Conservation (phyloP, 1,140 invertebrate species). For the Drosophila triauraria region DNA sequence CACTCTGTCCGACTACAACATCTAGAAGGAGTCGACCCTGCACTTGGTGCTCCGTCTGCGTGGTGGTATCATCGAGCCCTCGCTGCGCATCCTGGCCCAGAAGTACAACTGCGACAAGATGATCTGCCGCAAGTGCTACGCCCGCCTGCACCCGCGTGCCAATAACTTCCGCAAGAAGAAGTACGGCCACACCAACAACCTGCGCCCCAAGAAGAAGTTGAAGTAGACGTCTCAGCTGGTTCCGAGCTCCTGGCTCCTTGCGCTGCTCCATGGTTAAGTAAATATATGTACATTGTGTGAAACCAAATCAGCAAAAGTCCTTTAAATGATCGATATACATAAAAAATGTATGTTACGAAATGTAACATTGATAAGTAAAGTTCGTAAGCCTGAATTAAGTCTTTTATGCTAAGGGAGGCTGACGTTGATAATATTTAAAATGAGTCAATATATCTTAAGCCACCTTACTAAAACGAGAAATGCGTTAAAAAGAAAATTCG, state of each 20-base stretch:
- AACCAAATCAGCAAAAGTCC: conserved; percentile 6
- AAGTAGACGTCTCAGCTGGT: conserved; percentile 90
- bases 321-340: no score
- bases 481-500: no score
- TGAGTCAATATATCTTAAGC: no score
- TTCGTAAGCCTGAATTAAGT: no score
- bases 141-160: conserved; percentile 98
- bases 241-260: not conserved
- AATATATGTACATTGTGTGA: conserved; percentile 70
- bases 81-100: conserved; percentile 96
- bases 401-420: no score
- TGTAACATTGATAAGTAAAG: no score
- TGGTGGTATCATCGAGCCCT: conserved; percentile 99
- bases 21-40: conserved; percentile 96
- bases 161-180: conserved; percentile 99
- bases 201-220: conserved; percentile 99
- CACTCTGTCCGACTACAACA: conserved; percentile 93
- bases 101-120: conserved; percentile 99
- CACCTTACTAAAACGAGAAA: no score
- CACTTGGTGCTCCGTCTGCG: conserved; percentile 94
- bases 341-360: no score
- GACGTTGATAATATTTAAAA: no score
- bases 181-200: conserved; percentile 99
- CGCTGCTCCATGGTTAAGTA: conserved; percentile 51
- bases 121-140: conserved; percentile 99